phyloP scores from a whole-genome alignment of 2,113 vertebrate species.

The Spilogale gracilis region DNA sequence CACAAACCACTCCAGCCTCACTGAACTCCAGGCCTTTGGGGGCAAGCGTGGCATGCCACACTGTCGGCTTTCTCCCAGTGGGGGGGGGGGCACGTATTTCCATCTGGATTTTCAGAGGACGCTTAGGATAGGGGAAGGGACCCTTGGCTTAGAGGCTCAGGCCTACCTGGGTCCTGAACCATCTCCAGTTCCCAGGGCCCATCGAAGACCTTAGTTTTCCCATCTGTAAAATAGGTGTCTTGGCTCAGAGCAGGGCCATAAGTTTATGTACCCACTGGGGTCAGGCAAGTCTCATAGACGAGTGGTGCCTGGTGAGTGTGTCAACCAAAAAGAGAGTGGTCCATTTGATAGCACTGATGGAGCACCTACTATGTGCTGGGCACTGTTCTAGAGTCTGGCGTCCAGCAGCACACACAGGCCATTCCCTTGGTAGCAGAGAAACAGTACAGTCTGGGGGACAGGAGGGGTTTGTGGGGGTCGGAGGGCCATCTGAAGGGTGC shows the following conservation, averaged over 20 bases:
- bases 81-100: accelerated
- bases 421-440: not conserved
- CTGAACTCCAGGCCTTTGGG: accelerated
- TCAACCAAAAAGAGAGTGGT: not conserved
- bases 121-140: not conserved
- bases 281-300: not conserved
- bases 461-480: accelerated
- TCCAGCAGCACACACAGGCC: accelerated
- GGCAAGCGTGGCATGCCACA: not conserved
- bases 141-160: not conserved
- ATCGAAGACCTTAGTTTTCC: not conserved
- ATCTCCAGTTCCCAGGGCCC: not conserved
- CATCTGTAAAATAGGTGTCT: not conserved
- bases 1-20: not conserved
- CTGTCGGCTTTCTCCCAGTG: not conserved
- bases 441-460: not conserved
- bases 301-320: too few species aligned
- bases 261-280: too few species aligned
- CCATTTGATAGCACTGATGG: accelerated
- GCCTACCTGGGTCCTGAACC: not conserved
- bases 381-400: too few species aligned
- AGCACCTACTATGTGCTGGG: not conserved
- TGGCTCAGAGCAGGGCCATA: not conserved
- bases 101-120: not conserved
- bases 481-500: not conserved